These are phyloP conservation scores for Syrmaticus mikado DNA, from an alignment of 2,113 vertebrate genomes.

Conservation along the genomic window DNA sequence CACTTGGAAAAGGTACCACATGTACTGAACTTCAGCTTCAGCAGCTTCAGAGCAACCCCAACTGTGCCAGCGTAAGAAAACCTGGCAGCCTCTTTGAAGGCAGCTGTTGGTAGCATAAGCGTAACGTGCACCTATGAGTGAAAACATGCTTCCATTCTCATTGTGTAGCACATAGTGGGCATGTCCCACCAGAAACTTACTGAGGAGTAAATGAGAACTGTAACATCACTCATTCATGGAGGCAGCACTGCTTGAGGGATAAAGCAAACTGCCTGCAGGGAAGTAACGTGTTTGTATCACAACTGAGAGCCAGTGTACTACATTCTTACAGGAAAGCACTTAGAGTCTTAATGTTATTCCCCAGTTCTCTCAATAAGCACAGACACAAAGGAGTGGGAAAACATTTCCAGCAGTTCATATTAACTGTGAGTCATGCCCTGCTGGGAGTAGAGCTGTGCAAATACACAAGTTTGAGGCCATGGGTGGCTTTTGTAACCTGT, in stretches of 20 bases:
- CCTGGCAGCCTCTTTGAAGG: not conserved
- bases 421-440: not conserved
- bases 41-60: not conserved
- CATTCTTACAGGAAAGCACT: not conserved
- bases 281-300: not conserved
- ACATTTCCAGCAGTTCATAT: not conserved
- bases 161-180: accelerated
- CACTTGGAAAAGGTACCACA: not conserved
- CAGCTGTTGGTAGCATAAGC: not conserved
- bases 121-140: accelerated
- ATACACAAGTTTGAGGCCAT: not conserved
- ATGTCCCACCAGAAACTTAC: accelerated
- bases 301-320: not conserved
- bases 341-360: not conserved
- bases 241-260: accelerated
- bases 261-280: not conserved
- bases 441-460: not conserved
- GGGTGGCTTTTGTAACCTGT: not conserved
- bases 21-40: not conserved
- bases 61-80: not conserved
- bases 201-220: accelerated
- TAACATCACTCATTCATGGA: accelerated
- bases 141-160: not conserved
- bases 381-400: not conserved
- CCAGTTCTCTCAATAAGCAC: not conserved